Evolutionary conservation across 2,888 invertebrate species (phyloP).

Genomic region (Stictocephala bisonia): DNA sequence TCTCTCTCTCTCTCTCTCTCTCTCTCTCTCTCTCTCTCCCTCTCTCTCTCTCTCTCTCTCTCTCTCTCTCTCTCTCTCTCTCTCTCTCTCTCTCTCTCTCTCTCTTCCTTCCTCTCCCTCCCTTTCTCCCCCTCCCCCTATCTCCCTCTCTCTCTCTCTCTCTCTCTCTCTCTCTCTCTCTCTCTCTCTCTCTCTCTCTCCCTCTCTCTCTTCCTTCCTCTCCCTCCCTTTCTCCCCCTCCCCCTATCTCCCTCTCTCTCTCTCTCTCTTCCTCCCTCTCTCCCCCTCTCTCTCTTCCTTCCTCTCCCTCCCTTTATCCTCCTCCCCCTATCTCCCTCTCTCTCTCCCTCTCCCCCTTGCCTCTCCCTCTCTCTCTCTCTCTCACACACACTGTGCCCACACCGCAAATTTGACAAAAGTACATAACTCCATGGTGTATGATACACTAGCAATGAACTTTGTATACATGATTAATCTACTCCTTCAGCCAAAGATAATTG

Average conservation of each 20-base stretch:
- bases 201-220: not conserved
- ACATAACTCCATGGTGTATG: too few relatives aligned
- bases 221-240: not conserved
- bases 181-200: slow-evolving; percentile 18
- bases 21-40: slow-evolving; percentile 37
- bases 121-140: too few relatives aligned
- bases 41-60: slow-evolving; percentile 24
- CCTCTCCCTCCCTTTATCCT: not conserved
- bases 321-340: too few relatives aligned
- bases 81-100: slow-evolving; percentile 18
- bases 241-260: not conserved
- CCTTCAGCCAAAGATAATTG: too few relatives aligned
- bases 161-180: slow-evolving; percentile 9
- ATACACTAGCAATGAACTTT: too few relatives aligned
- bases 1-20: slow-evolving; percentile 63
- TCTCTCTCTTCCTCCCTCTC: not conserved
- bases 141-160: too few relatives aligned
- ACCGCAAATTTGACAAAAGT: too few relatives aligned
- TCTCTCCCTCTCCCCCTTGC: too few relatives aligned
- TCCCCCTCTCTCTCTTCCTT: not conserved
- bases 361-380: not conserved
- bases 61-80: slow-evolving; percentile 42
- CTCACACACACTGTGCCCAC: not conserved
- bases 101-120: not conserved
- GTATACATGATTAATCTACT: too few relatives aligned